Conservation (phyloP, 2,797 vertebrate genomes). For the Siniperca obscura region DNA sequence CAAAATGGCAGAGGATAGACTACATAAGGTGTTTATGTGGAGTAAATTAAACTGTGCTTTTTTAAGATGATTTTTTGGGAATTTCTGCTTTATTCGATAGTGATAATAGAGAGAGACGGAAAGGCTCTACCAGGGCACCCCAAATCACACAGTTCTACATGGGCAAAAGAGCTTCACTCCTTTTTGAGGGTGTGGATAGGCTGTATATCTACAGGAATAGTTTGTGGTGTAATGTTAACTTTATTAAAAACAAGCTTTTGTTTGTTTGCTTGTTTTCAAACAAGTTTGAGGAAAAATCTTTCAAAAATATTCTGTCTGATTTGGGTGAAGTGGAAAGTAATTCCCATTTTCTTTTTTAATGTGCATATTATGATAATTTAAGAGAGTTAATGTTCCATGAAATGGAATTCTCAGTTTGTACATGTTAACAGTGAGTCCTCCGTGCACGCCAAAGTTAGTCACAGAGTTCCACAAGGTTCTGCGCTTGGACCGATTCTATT, state of each 20-base stretch:
- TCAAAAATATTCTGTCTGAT: neutral
- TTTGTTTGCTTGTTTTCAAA: too few relatives aligned
- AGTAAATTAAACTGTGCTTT: neutral
- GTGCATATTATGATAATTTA: neutral
- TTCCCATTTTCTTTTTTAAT: neutral
- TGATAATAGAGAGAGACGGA: too few relatives aligned
- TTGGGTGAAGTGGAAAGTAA: neutral
- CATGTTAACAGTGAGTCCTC: too few relatives aligned
- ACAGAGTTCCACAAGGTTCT: too few relatives aligned
- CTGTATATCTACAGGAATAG: too few relatives aligned
- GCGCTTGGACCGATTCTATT: too few relatives aligned
- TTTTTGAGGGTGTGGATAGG: too few relatives aligned
- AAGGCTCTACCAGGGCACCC: too few relatives aligned
- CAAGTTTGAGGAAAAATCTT: neutral
- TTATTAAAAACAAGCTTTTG: neutral
- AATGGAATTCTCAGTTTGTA: neutral
- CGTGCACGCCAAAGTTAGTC: too few relatives aligned
- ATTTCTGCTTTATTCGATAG: too few relatives aligned
- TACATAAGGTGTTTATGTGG: constrained; percentile 1
- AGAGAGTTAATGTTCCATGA: neutral
- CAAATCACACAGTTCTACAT: neutral
- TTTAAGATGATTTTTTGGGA: too few relatives aligned
- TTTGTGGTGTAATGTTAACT: neutral
- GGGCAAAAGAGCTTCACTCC: neutral
- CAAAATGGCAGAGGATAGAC: too few relatives aligned